phyloP scores from a whole-genome alignment of 2,888 invertebrate genomes.

The Lasioglossum vierecki region DNA sequence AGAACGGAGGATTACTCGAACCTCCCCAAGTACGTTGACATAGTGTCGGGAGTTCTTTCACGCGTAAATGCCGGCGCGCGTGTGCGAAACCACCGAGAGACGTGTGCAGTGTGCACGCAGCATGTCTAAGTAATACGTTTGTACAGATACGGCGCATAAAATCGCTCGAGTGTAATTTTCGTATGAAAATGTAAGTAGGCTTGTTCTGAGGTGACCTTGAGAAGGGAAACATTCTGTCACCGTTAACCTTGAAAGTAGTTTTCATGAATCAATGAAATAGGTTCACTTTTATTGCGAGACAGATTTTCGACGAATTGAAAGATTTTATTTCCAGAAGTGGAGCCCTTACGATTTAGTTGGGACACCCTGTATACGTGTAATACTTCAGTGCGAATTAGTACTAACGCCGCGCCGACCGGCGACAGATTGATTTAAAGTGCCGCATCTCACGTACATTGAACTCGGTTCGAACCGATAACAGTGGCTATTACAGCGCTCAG shows the following conservation, averaged over 20 bases:
- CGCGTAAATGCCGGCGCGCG: constrained; percentile 1
- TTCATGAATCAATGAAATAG: too few species aligned
- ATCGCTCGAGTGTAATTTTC: not conserved
- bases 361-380: constrained; percentile 8
- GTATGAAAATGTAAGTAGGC: not conserved
- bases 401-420: constrained; percentile 25
- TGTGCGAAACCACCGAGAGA: not conserved
- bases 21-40: constrained; percentile 58
- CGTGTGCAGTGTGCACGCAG: not conserved
- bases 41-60: constrained; percentile 37
- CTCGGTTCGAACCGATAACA: constrained; percentile 32
- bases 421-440: constrained; percentile 49
- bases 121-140: not conserved
- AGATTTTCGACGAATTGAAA: not conserved
- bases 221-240: not conserved
- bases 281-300: not conserved
- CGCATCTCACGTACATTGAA: constrained; percentile 45
- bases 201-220: not conserved
- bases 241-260: too few species aligned
- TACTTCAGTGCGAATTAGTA: constrained; percentile 26
- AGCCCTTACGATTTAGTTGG: not conserved
- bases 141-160: not conserved
- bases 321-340: not conserved
- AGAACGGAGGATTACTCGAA: constrained; percentile 65
- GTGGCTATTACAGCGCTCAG: constrained; percentile 13